These are phyloP conservation scores for Aspidiotus destructor DNA, from an alignment of 2,888 invertebrate genomes.

Conservation along the genomic window DNA sequence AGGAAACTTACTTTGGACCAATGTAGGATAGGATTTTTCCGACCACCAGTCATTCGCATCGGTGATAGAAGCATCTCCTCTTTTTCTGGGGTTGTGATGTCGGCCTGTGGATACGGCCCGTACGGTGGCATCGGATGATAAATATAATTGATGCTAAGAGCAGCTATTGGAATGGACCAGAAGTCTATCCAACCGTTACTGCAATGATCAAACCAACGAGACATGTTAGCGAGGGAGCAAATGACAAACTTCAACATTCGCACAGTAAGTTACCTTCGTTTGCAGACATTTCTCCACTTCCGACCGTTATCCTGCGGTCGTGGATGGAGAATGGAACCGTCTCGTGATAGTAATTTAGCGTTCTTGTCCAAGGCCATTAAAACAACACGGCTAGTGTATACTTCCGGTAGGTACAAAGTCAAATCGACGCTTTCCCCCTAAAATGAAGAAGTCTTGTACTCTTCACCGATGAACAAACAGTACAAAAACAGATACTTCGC, in stretches of 20 bases:
- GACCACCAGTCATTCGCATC: conserved; percentile 74
- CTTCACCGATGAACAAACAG: conserved; percentile 43
- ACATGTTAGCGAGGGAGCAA: not conserved
- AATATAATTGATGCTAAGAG: conserved; percentile 77
- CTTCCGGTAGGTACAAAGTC: conserved; percentile 81
- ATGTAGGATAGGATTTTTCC: conserved; percentile 61
- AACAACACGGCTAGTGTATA: conserved; percentile 74
- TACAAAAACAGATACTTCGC: not conserved
- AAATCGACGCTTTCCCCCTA: conserved; percentile 81
- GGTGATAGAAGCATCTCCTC: conserved; percentile 86
- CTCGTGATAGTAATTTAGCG: conserved; percentile 71
- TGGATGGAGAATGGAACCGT: conserved; percentile 48
- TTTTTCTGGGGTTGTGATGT: conserved; percentile 87
- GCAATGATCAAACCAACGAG: conserved; percentile 11
- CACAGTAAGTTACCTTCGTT: conserved; percentile 45
- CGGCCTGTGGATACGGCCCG: conserved; percentile 79
- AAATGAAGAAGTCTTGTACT: not conserved
- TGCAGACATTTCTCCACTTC: conserved; percentile 75
- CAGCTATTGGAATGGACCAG: conserved; percentile 91
- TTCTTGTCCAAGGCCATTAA: conserved; percentile 76
- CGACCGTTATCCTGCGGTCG: conserved; percentile 46
- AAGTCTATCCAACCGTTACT: conserved; percentile 84
- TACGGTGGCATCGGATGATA: conserved; percentile 88
- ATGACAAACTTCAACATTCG: no score
- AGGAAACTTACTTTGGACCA: conserved; percentile 40